Conservation (phyloP, 2,113 vertebrate genomes). For the Antechinus flavipes region DNA sequence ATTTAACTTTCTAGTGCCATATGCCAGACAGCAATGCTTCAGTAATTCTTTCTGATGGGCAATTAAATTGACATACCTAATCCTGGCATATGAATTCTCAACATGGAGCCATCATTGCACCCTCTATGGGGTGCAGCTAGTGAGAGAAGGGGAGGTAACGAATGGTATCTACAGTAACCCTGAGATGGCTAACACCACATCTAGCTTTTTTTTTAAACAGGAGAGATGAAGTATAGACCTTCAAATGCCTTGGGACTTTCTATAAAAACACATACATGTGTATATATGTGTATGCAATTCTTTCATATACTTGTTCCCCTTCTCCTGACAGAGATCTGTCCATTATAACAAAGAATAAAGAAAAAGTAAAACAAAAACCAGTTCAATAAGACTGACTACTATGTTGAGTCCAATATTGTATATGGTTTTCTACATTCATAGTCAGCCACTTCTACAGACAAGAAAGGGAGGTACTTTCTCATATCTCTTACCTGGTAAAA, state of each 20-base stretch:
- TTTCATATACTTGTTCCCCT: neutral
- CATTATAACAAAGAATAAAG: neutral
- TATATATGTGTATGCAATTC: neutral
- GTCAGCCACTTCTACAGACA: neutral
- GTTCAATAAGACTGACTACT: neutral
- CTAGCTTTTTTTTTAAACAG: neutral
- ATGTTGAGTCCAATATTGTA: neutral
- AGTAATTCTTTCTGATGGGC: neutral
- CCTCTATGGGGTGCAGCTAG: neutral
- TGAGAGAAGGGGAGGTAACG: neutral
- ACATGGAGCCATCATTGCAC: neutral
- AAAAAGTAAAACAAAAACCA: neutral
- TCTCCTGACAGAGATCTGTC: neutral
- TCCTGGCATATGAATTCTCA: slow-evolving; percentile 21
- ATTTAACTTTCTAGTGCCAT: slow-evolving; percentile 5
- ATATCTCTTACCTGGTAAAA: neutral
- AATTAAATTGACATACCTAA: slow-evolving; percentile 3
- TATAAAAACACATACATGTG: neutral
- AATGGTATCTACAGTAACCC: neutral
- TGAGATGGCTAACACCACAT: neutral
- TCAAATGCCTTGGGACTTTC: neutral
- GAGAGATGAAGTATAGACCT: neutral
- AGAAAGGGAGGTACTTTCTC: neutral
- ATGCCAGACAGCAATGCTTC: neutral
- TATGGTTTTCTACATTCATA: neutral